Conservation (phyloP, 2,797 vertebrate species). For the Momotus momota region DNA sequence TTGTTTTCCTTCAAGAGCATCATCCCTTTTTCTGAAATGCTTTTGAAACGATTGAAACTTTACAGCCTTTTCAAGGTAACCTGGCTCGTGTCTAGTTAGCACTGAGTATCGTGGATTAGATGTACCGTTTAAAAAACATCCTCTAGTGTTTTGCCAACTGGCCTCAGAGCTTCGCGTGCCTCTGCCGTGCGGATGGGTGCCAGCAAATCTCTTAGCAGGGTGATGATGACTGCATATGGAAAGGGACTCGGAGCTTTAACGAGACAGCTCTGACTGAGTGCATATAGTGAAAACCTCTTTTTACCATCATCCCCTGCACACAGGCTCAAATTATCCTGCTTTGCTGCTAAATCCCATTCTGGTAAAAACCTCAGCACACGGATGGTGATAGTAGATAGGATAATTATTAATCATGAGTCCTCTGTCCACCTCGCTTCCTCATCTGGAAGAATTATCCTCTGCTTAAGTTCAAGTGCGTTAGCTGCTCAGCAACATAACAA, state of each 20-base stretch:
- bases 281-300: neutral
- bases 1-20: neutral
- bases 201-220: neutral
- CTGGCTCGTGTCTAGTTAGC: neutral
- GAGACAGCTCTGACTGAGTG: neutral
- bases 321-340: neutral
- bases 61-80: neutral
- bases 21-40: neutral
- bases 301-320: neutral
- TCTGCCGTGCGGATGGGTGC: neutral
- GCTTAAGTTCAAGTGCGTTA: slow-evolving; percentile 60
- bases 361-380: neutral
- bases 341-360: slow-evolving; percentile 34
- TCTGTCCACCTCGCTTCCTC: slow-evolving; percentile 61
- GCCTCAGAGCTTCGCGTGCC: accelerated
- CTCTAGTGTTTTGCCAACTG: neutral
- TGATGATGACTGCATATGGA: neutral
- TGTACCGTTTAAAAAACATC: neutral
- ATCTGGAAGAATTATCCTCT: slow-evolving; percentile 60
- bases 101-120: neutral
- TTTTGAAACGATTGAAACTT: neutral
- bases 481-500: slow-evolving; percentile 44
- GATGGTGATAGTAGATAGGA: slow-evolving; percentile 56
- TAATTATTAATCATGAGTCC: slow-evolving; percentile 66
- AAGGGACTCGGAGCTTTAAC: neutral